Conservation (phyloP, 2,797 vertebrate species). For the Oreonectes daqikongensis region DNA sequence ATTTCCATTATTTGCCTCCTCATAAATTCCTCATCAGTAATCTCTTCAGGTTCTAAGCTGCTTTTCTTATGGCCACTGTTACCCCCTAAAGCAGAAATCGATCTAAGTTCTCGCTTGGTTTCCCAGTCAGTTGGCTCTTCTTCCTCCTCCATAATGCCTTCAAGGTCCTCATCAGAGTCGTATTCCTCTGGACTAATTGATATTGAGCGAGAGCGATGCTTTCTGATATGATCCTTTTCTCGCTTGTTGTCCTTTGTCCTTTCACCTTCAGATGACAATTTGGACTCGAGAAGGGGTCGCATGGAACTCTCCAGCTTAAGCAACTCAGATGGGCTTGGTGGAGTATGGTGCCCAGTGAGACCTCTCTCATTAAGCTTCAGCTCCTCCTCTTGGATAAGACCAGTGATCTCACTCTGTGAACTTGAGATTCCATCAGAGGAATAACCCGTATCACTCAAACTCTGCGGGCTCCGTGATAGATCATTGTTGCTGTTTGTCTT, state of each 20-base stretch:
- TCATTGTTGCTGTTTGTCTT: conserved; percentile 93
- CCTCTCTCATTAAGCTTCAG: conserved; percentile 91
- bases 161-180: conserved; percentile 93
- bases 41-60: conserved; percentile 78
- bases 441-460: conserved; percentile 97
- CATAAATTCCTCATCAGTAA: conserved; percentile 96
- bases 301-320: conserved; percentile 92
- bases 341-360: conserved; percentile 80
- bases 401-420: conserved; percentile 97
- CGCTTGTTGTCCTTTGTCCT: conserved; percentile 70
- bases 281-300: conserved; percentile 86
- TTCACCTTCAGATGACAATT: conserved; percentile 76
- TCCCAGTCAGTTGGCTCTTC: conserved; percentile 88
- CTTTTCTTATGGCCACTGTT: conserved; percentile 70
- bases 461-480: conserved; percentile 95
- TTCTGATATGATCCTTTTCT: conserved; percentile 73
- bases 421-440: conserved; percentile 97
- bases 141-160: conserved; percentile 93
- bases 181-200: conserved; percentile 93
- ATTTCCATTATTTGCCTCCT: conserved; percentile 96
- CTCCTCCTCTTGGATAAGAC: conserved; percentile 92
- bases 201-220: conserved; percentile 88
- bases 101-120: conserved; percentile 81
- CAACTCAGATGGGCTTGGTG: conserved; percentile 91
- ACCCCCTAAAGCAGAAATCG: conserved; percentile 81